Evolutionary conservation across 1,140 invertebrate genomes (phyloP).

Genomic region (Forficula auricularia): DNA sequence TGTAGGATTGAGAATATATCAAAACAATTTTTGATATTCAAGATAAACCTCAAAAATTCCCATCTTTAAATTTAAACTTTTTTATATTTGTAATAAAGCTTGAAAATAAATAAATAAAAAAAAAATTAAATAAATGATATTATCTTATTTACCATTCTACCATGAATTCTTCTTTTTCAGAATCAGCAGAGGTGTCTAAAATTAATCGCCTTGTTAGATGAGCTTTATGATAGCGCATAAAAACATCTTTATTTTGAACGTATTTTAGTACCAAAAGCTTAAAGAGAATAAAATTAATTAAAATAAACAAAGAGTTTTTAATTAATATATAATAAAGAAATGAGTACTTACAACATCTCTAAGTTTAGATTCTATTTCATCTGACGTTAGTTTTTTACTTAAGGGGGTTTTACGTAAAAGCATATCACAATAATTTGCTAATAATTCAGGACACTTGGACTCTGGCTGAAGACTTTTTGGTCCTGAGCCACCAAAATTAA

Average conservation of each 20-base stretch:
- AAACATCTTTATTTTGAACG: slow-evolving; percentile 98
- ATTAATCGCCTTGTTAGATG: slow-evolving; percentile 91
- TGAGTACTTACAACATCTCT: slow-evolving; percentile 59
- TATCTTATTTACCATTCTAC: slow-evolving; percentile 69
- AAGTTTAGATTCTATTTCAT: slow-evolving; percentile 89
- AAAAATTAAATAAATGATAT: too few relatives aligned
- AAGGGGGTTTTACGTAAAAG: slow-evolving; percentile 87
- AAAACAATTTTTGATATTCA: too few relatives aligned
- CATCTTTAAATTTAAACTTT: background rate
- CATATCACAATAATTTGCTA: slow-evolving; percentile 99
- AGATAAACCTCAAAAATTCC: background rate
- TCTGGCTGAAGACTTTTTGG: slow-evolving; percentile 49
- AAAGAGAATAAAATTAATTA: slow-evolving; percentile 17
- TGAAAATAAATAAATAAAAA: too few relatives aligned
- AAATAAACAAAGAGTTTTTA: background rate
- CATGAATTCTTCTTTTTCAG: slow-evolving; percentile 99
- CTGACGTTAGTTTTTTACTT: slow-evolving; percentile 89
- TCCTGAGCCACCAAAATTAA: background rate
- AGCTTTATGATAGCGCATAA: slow-evolving; percentile 96
- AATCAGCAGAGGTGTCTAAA: slow-evolving; percentile 91
- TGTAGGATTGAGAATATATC: too few relatives aligned
- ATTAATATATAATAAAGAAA: background rate
- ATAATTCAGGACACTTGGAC: slow-evolving; percentile 93
- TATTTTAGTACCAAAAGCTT: slow-evolving; percentile 91
- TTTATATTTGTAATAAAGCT: too few relatives aligned